Evolutionary conservation across 2,888 invertebrate species (phyloP).

Genomic region (Drosophila koepferae): DNA sequence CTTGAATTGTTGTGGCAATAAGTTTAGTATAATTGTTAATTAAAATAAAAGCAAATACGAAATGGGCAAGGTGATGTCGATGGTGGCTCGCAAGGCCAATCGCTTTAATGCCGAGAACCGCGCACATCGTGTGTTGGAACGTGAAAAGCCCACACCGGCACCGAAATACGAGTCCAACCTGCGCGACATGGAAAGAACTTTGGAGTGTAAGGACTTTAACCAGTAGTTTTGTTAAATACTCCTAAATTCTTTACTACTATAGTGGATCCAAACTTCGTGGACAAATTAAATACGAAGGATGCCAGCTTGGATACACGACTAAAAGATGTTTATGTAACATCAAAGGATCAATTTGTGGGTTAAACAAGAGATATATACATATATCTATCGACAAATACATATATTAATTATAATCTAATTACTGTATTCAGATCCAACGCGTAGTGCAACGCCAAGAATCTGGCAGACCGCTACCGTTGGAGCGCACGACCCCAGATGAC

Average conservation of each 20-base stretch:
- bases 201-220: conserved; percentile 84
- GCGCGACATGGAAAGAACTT: conserved; percentile 88
- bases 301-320: conserved; percentile 87
- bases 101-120: conserved; percentile 92
- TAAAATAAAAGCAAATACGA: conserved; percentile 18
- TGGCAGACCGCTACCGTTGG: conserved; percentile 87
- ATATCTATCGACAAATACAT: too few species aligned
- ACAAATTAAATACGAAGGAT: conserved; percentile 88
- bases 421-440: conserved; percentile 75
- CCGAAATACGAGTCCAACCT: conserved; percentile 88
- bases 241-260: neutral
- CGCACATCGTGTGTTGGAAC: conserved; percentile 90
- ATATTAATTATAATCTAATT: neutral
- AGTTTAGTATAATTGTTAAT: conserved; percentile 39
- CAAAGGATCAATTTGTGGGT: conserved; percentile 87
- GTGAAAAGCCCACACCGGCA: conserved; percentile 89
- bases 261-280: conserved; percentile 88
- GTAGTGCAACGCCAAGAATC: conserved; percentile 76
- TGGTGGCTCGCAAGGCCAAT: conserved; percentile 87
- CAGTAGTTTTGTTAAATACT: neutral
- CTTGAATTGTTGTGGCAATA: conserved; percentile 1
- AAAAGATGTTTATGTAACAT: conserved; percentile 91
- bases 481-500: conserved; percentile 86
- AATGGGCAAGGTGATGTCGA: conserved; percentile 90
- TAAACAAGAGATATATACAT: conserved; percentile 53